Conservation (phyloP, 2,113 vertebrate species). For the Mohoua ochrocephala region DNA sequence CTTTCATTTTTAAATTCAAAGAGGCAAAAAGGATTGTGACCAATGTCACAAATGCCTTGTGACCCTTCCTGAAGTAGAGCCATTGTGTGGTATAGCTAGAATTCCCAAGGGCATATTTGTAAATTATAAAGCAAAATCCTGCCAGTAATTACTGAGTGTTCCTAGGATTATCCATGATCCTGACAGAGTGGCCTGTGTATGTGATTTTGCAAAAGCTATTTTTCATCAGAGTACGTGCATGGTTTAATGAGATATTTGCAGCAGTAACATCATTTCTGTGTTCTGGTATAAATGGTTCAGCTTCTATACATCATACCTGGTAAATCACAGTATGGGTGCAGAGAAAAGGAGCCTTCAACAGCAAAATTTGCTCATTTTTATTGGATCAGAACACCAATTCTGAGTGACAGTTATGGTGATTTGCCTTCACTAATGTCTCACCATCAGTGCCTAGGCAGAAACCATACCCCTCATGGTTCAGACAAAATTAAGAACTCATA, state of each 20-base stretch:
- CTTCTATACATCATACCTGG: neutral
- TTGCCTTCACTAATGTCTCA: neutral
- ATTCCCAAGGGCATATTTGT: neutral
- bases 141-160: neutral
- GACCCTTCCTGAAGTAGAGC: neutral
- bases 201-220: neutral
- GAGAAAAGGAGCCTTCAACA: neutral
- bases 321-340: neutral
- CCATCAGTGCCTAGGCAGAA: neutral
- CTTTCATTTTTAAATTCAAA: neutral
- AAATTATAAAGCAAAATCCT: conserved; percentile 3
- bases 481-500: neutral
- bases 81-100: neutral
- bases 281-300: neutral
- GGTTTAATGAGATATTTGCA: neutral
- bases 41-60: neutral
- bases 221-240: neutral
- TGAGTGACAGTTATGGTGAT: neutral
- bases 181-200: neutral
- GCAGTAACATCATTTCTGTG: neutral
- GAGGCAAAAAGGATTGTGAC: neutral
- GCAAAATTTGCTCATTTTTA: neutral
- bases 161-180: neutral
- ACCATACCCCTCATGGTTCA: neutral
- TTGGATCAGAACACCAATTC: neutral